Base-by-base conservation (phyloP, 2,888 invertebrate genomes). In the Mellilla xanthometata region DNA sequence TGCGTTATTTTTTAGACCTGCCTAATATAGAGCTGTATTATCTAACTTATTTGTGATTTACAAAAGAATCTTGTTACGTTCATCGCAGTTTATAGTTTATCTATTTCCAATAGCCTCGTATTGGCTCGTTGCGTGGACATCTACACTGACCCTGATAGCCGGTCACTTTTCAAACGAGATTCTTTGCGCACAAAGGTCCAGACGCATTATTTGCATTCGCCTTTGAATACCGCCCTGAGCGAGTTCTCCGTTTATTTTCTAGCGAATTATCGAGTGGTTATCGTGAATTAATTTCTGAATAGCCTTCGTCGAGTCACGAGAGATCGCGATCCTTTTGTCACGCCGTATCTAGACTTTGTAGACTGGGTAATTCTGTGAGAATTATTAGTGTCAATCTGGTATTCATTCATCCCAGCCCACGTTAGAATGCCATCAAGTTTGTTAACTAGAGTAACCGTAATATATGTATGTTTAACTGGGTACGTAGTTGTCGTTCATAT, bases 221-320 rank as follows among this genome's bases (percentile, higher is more conserved):
- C 69, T 75, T 72, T 74, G 68, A 74, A 74, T 65, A 52, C 56
- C 59, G 61, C 58, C 44, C 29, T 34, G 41, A 55, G 52, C 51
- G 35, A 50, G 49, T 52, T 44, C 52, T 58, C 32, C 24, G 8
- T 24, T 41, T 68, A 65, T 72, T 65, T 69, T 69, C 59, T 64
- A 58, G 28, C 19, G 29, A 62, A 64, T 65, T 68, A 61, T 56
- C 49, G 55, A 58, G 60, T n/a, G n/a, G n/a, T 53, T 69, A 58
- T 68, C 56, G 52, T 64, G 66, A 66, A 71, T 71, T 69, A 65
- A 71, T 76, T 75, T 62, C 61, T 65, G 52, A 52, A 44, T 54
- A 71, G 62, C 78, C 77, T 77, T 76, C 72, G 56, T 45, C 54
- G 36, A 68, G 74, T 76, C 77, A 79, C 77, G 76, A 74, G 60